These are phyloP conservation scores for Calidris pugnax DNA, from an alignment of 2,113 vertebrate genomes.

Conservation along the genomic window DNA sequence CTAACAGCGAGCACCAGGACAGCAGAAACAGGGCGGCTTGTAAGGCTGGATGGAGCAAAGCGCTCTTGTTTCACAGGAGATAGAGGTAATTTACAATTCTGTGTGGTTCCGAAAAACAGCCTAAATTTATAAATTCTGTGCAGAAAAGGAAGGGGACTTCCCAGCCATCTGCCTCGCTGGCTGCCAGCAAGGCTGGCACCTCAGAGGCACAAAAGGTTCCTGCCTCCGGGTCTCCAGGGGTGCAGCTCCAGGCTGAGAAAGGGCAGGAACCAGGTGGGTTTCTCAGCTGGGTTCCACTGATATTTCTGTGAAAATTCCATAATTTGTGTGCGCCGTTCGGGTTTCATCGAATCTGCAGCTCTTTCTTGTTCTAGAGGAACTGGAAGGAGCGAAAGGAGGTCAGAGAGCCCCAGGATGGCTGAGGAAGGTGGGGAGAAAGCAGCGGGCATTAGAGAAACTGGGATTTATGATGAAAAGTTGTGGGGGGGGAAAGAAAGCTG, in stretches of 20 bases:
- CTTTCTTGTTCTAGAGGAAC: background rate
- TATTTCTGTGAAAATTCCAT: background rate
- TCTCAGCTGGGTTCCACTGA: background rate
- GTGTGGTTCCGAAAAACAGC: background rate
- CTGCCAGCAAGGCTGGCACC: background rate
- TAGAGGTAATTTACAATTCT: rapidly evolving
- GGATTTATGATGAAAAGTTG: background rate
- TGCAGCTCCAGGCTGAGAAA: background rate
- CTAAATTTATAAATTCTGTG: background rate
- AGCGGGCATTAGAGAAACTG: background rate
- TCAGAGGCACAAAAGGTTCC: background rate
- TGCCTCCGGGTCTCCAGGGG: background rate
- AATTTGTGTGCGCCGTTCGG: rapidly evolving
- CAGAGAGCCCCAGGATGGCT: background rate
- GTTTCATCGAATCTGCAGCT: background rate
- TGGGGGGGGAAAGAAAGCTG: background rate
- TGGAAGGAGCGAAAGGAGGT: background rate
- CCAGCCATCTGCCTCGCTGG: background rate
- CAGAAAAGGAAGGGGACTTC: background rate
- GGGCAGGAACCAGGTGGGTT: background rate
- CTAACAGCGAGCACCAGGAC: background rate
- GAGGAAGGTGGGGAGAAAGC: background rate
- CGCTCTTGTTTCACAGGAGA: background rate
- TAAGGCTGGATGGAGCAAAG: background rate
- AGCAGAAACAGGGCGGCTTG: background rate